phyloP scores from a whole-genome alignment of 2,797 vertebrate species.

The Rhynchotus rufescens region DNA sequence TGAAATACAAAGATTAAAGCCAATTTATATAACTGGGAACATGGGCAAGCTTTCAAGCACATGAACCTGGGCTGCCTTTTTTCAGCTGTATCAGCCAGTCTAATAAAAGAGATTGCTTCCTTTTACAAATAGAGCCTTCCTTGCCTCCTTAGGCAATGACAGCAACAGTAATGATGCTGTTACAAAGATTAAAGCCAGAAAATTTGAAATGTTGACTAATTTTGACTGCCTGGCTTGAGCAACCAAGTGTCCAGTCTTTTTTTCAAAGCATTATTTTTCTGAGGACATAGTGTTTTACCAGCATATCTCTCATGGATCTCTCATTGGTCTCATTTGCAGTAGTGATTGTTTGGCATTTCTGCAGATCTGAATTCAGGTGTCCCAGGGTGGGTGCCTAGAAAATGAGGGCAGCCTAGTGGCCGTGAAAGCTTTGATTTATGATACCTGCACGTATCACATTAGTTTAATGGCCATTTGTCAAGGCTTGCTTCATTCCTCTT shows the following conservation, averaged over 20 bases:
- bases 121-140: background rate
- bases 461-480: background rate
- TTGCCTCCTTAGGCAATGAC: background rate
- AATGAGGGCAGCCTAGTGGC: background rate
- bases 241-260: background rate
- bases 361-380: background rate
- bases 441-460: background rate
- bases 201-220: background rate
- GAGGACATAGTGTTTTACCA: background rate
- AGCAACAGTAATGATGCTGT: background rate
- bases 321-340: background rate
- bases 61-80: background rate
- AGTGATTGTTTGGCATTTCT: background rate
- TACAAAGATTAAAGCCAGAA: constrained; percentile 23
- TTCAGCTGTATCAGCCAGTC: background rate
- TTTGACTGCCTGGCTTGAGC: background rate
- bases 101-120: background rate
- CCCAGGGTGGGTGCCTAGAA: background rate
- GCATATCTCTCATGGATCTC: background rate
- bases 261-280: background rate
- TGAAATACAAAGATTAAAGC: constrained; percentile 35
- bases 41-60: constrained; percentile 1
- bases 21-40: constrained; percentile 28
- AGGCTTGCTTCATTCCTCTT: background rate
- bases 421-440: background rate